Percentiles rank a stretch among this genome's conserved stretches.
Conservation (phyloP, 2,888 invertebrate species). For the Vanessa cardui region DNA sequence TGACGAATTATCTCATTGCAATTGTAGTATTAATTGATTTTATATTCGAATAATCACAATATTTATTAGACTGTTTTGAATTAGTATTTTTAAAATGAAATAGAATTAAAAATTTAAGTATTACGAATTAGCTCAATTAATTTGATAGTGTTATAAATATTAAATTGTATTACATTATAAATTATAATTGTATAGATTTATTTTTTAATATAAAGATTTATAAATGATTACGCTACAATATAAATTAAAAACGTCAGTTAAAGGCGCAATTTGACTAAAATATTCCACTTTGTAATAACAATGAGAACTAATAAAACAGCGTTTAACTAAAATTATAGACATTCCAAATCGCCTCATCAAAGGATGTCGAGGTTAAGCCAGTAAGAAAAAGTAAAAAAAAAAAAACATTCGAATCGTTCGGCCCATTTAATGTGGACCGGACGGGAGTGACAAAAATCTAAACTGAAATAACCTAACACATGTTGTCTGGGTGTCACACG, state of each 20-base stretch:
- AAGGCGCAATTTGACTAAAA: not conserved
- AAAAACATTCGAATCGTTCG: conserved; percentile 75
- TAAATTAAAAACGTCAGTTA: no score
- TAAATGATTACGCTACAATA: not conserved
- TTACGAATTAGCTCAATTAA: no score
- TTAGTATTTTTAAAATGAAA: no score
- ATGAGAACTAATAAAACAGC: conserved; percentile 4
- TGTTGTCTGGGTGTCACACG: conserved; percentile 69
- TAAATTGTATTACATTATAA: no score
- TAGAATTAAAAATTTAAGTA: no score
- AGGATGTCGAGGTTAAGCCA: conserved; percentile 71
- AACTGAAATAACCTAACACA: conserved; percentile 81
- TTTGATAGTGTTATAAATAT: no score
- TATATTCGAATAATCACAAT: no score
- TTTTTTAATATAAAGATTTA: not conserved
- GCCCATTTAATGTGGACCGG: conserved; percentile 81
- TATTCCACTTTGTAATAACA: not conserved
- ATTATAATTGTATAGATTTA: no score
- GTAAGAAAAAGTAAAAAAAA: conserved; percentile 56
- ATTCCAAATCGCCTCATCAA: conserved; percentile 58
- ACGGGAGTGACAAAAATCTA: conserved; percentile 80
- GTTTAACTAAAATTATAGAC: conserved; percentile 7
- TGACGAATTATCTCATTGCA: not conserved
- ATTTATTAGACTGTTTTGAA: no score
- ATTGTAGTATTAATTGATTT: no score